These are phyloP conservation scores for Percina caprodes DNA, from an alignment of 2,113 vertebrate genomes.

Conservation along the genomic window DNA sequence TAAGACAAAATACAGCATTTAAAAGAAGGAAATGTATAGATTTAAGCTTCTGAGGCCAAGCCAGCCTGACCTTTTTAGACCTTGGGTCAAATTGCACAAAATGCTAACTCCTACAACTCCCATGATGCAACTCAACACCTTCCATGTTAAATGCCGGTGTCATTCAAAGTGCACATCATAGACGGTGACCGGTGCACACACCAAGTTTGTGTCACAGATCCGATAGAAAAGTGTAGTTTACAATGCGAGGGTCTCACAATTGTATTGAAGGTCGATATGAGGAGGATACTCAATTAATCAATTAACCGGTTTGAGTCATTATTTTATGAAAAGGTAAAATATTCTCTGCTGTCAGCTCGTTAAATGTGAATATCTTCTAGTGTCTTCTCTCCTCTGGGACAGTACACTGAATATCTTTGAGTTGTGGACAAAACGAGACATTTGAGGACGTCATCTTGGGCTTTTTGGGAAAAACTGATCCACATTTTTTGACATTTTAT, in stretches of 20 bases:
- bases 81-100: background rate
- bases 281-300: background rate
- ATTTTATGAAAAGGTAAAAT: no score
- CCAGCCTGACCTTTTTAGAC: background rate
- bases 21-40: background rate
- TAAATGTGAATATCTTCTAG: no score
- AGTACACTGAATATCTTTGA: no score
- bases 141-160: background rate
- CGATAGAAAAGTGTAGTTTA: background rate
- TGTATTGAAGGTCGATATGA: background rate
- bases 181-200: no score
- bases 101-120: background rate
- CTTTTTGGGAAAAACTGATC: no score
- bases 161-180: background rate
- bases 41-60: background rate
- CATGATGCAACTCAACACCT: background rate
- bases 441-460: no score
- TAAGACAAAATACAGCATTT: background rate
- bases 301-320: no score
- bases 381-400: no score
- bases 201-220: background rate
- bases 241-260: no score
- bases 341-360: no score
- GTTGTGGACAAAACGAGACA: no score
- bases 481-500: no score